Base-by-base conservation (phyloP, 2,888 invertebrate species). In the Eutolmus rufibarbis region DNA sequence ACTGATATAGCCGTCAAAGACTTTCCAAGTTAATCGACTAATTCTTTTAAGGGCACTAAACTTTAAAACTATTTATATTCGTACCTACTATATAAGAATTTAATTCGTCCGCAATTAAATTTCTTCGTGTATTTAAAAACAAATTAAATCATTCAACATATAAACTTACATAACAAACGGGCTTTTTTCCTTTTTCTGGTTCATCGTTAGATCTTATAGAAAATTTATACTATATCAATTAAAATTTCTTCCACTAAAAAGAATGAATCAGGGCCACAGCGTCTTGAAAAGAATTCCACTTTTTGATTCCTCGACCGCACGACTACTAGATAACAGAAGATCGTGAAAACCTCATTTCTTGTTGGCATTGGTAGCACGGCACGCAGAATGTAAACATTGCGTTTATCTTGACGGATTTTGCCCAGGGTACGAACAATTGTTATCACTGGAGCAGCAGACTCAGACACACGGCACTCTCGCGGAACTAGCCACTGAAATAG, bases 151-250 rank as follows among this genome's bases (percentile, higher is more conserved):
- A 66, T 66, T 28, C 3, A 23, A 12, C 23, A 57, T 28, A 66
- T 16, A 34, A 56, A 86, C 86, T 86, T 77, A 86, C 86, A 86
- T 56, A 1, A 76, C 34, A 77, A 86, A 77, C 34, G 86, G 86
- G 46, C 51, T 86, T 37, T 51, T 86, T 51, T 86, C 86, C 14
- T 37, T 76, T 5, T 76, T 77, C 4, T 2, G 3, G 9, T 19
- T 37, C 82, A 82, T 82, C 4, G 8, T 82, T n/a, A 23, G 19
- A 28, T 9, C 7, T 66, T 66, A 46, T 46, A 46, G 14, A 46
- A 56, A 34, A 7, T 19, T n/a, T 5, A 82, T n/a, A n/a, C 31
- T 31, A 28, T 66, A 28, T 12, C 57, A 12, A 23, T n/a, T 7
- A 34, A n/a, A 82, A 46, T 19, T 57, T 57, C 28, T 37, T 57